Base-by-base conservation (phyloP, 2,888 invertebrate species). In the Drosophila robusta region DNA sequence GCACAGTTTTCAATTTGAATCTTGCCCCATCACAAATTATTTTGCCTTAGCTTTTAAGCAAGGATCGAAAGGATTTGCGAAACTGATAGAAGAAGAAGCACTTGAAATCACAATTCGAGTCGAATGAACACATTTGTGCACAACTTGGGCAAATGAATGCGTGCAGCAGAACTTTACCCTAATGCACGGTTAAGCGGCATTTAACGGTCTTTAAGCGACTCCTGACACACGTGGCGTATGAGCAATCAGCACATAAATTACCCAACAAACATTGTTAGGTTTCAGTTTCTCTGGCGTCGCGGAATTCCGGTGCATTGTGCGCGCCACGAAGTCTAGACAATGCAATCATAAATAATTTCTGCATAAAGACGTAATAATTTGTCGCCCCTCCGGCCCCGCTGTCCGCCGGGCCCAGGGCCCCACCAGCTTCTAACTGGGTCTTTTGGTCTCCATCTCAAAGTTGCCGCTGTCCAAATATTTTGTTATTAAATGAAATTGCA, bases 401-500 rank as follows among this genome's bases (percentile, higher is more conserved):
- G 29, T 8, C 29, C 7, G 0, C n/a, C 7, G n/a, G 22, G 3
- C 32, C 32, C n/a, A n/a, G 4, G 34, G 24, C 56, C 56, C 45
- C 44, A 22, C 51, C 45, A 7, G 9, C 24, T 51, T 58, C 62
- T 63, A 58, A 56, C 66, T 73, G 62, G 49, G 55, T 26, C 34
- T 39, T 44, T 34, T 45, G 50, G 49, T 36, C 49, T 16, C 14
- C 45, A 12, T n/a, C 39, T 39, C 26, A 26, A 9, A 38, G 56
- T 41, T 63, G 46, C 36, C 9, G 67, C 54, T 72, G 67, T 56
- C 71, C 82, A 83, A 83, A 87, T 83, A 83, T 83, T 83, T 83
- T 83, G 87, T 86, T 83, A 86, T 83, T 83, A 83, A 86, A 83
- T 83, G 87, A 80, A 83, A 83, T 86, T 86, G 81, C 87, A 81